phyloP scores from a whole-genome alignment of 2,113 vertebrate species.

The Dicrurus megarhynchus region DNA sequence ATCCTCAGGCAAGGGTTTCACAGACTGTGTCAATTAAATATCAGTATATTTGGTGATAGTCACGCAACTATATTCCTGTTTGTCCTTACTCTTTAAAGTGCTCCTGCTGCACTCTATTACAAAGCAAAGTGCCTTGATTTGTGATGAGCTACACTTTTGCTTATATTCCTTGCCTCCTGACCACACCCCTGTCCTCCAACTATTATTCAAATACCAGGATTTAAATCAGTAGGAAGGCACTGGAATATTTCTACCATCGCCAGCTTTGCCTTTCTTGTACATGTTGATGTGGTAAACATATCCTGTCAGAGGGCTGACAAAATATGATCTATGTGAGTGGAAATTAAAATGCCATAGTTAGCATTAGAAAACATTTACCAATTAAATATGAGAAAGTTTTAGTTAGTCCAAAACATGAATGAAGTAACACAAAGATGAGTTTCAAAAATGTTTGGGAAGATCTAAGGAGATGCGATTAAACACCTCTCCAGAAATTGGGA shows the following conservation, averaged over 20 bases:
- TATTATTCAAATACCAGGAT: not conserved
- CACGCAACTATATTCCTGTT: not conserved
- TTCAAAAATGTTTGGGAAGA: not conserved
- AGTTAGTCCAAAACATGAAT: not conserved
- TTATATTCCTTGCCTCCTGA: not conserved
- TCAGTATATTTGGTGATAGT: not conserved
- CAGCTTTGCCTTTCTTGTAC: not conserved
- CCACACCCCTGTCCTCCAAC: fast-evolving
- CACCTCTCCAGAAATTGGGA: not conserved
- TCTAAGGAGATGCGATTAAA: not conserved
- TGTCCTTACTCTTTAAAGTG: not conserved
- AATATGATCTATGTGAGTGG: not conserved
- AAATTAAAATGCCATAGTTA: not conserved
- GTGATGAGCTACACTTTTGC: not conserved
- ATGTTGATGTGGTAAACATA: not conserved
- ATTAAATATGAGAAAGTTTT: not conserved
- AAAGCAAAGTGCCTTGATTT: not conserved
- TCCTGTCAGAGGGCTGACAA: not conserved
- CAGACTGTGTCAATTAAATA: not conserved
- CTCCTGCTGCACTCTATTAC: not conserved
- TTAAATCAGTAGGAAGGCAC: not conserved
- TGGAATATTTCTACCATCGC: not conserved
- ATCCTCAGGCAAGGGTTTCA: not conserved
- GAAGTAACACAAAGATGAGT: not conserved
- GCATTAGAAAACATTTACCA: not conserved